Conservation (phyloP, 2,113 vertebrate genomes). For the Vombatus ursinus region DNA sequence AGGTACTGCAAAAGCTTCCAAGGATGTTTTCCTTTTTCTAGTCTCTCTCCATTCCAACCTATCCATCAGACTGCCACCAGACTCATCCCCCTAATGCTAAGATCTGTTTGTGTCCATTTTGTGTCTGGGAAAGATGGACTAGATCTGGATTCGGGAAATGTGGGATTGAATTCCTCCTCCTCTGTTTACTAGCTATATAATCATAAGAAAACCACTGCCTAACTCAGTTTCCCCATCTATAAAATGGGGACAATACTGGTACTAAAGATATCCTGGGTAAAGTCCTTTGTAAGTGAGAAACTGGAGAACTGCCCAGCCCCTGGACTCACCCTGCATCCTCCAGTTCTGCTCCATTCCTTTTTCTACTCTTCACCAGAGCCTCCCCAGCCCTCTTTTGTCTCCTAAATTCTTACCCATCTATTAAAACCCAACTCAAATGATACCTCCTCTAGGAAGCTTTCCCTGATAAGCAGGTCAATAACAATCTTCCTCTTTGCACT, state of each 20-base stretch:
- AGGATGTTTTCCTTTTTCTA: background rate
- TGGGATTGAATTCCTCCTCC: background rate
- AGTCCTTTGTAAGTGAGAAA: background rate
- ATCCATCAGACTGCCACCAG: background rate
- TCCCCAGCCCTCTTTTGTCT: background rate
- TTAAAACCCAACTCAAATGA: background rate
- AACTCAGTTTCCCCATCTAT: background rate
- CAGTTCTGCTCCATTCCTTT: background rate
- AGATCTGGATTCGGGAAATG: background rate
- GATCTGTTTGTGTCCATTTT: background rate
- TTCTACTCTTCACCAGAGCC: background rate
- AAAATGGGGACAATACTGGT: background rate
- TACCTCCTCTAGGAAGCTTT: background rate
- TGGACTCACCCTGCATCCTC: background rate
- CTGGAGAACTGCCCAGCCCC: background rate
- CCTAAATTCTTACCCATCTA: background rate
- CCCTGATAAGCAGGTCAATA: background rate
- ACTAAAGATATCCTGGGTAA: background rate
- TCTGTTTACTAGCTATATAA: background rate
- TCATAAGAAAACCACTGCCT: background rate
- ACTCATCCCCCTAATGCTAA: background rate
- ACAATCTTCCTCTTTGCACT: background rate
- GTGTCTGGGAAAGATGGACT: background rate
- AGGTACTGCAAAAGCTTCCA: background rate
- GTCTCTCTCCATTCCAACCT: background rate